These are phyloP conservation scores for Formica exsecta DNA, from an alignment of 1,140 invertebrate species.

Conservation along the genomic window DNA sequence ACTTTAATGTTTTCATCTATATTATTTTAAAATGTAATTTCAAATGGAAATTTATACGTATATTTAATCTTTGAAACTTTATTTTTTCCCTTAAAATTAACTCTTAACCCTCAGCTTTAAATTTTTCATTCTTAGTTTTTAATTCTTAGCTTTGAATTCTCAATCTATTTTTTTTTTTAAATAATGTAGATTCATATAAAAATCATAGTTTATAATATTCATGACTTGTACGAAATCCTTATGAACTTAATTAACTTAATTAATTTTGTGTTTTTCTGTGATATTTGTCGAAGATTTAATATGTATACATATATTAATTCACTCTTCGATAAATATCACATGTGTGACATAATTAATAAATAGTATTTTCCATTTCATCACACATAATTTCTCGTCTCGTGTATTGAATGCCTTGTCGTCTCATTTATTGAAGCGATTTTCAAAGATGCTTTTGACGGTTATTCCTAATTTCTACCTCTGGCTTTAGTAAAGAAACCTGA, in stretches of 20 bases:
- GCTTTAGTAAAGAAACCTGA: constrained; percentile 52
- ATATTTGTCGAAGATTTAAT: no score
- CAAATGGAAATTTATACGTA: not conserved
- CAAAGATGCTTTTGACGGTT: constrained; percentile 17
- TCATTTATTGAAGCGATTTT: constrained; percentile 26
- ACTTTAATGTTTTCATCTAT: not conserved
- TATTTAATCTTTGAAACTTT: no score
- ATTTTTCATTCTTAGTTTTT: not conserved
- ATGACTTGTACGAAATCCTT: not conserved
- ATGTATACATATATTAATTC: no score
- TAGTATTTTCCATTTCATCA: not conserved
- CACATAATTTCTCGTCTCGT: not conserved
- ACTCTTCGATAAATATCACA: no score
- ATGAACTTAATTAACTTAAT: not conserved
- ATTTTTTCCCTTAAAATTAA: not conserved
- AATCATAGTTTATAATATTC: not conserved
- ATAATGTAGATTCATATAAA: not conserved
- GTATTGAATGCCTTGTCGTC: not conserved
- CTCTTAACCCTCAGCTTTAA: not conserved
- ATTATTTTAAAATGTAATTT: not conserved
- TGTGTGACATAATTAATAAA: not conserved
- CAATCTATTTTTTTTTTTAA: not conserved
- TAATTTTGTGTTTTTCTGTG: not conserved
- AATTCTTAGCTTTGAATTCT: not conserved
- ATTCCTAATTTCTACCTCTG: constrained; percentile 51